Percentiles rank a stretch among this genome's conserved stretches.
Evolutionary conservation across 2,888 invertebrate genomes (phyloP).

Genomic region (Sarcophaga carnaria): DNA sequence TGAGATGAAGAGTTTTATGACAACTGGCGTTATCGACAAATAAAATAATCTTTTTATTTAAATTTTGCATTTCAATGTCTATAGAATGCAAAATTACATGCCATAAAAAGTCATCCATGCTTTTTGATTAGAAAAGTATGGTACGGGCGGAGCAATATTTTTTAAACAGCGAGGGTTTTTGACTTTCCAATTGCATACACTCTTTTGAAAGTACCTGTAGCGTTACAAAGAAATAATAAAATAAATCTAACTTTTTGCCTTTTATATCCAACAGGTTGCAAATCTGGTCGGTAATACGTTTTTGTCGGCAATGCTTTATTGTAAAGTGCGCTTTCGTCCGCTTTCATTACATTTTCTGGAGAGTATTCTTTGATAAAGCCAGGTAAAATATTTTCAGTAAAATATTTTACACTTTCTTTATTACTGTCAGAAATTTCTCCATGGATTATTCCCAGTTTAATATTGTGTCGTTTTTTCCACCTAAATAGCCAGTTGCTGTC

Average conservation of each 20-base stretch:
- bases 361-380: conserved; percentile 43
- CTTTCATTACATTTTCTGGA: conserved; percentile 59
- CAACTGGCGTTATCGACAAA: too few relatives aligned
- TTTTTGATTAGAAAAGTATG: conserved; percentile 63
- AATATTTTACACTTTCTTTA: conserved; percentile 4
- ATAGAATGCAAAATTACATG: too few relatives aligned
- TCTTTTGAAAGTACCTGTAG: conserved; percentile 63
- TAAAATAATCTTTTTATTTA: too few relatives aligned
- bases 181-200: conserved; percentile 24
- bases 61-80: too few relatives aligned
- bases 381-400: conserved; percentile 12
- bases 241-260: conserved; percentile 56
- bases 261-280: conserved; percentile 42
- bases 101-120: conserved; percentile 14
- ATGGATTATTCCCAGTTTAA: conserved; percentile 40
- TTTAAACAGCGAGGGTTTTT: too few relatives aligned
- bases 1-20: too few relatives aligned
- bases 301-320: conserved; percentile 65
- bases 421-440: conserved; percentile 33
- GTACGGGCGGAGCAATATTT: conserved; percentile 40
- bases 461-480: conserved; percentile 56
- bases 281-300: conserved; percentile 47
- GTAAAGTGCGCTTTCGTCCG: conserved; percentile 59
- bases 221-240: conserved; percentile 65
- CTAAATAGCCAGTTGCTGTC: conserved; percentile 30